Evolutionary conservation across 2,113 vertebrate genomes (phyloP).

Genomic region (Nothocercus julius): DNA sequence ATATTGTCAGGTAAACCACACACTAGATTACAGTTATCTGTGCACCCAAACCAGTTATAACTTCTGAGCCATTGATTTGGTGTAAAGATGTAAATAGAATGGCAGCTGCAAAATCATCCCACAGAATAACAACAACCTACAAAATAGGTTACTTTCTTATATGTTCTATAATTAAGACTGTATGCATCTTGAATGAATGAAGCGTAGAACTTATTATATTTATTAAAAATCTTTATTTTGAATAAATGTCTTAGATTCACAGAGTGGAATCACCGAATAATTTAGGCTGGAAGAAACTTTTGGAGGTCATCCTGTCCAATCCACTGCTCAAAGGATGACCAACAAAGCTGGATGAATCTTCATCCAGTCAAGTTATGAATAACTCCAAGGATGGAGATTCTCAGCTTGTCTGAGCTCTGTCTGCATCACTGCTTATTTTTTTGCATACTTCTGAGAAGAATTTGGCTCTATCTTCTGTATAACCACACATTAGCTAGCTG

Average conservation of each 20-base stretch:
- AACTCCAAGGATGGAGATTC: neutral
- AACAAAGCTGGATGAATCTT: neutral
- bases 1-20: neutral
- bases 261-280: neutral
- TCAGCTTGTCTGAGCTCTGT: neutral
- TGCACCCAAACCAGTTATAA: neutral
- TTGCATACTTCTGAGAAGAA: neutral
- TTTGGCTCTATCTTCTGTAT: neutral
- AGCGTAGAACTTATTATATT: neutral
- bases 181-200: neutral
- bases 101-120: neutral
- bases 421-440: neutral
- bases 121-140: neutral
- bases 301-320: neutral
- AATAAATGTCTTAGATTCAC: neutral
- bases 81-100: neutral
- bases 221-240: neutral
- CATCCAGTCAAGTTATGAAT: neutral
- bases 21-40: neutral
- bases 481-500: neutral
- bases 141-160: neutral
- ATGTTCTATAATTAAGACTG: neutral
- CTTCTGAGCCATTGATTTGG: neutral
- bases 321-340: fast-evolving
- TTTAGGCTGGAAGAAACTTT: too few species aligned